Evolutionary conservation across 2,888 invertebrate species (phyloP).

Genomic region (Caenorhabditis japonica): DNA sequence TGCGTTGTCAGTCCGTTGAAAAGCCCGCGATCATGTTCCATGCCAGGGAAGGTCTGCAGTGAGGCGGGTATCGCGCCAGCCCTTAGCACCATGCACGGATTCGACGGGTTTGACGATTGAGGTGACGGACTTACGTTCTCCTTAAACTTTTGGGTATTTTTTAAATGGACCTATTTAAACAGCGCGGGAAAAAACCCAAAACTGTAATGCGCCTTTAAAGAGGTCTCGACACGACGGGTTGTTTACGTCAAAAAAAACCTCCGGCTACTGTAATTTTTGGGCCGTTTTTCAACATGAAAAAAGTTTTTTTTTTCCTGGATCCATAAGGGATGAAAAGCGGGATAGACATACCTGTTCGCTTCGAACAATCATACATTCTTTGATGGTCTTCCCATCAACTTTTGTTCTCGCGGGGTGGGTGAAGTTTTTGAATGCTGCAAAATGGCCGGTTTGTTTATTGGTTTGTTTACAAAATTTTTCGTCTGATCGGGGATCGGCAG

Average conservation of each 20-base stretch:
- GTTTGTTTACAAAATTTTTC: constrained; percentile 20
- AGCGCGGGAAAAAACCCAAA: too few species aligned
- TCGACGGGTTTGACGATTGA: constrained; percentile 21
- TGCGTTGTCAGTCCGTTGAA: constrained; percentile 20
- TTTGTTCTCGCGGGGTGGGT: not conserved
- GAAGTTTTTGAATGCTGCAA: constrained; percentile 14
- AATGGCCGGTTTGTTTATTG: too few species aligned
- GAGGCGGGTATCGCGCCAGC: constrained; percentile 28
- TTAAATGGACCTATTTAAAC: too few species aligned
- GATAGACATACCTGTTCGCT: constrained; percentile 26
- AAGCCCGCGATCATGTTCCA: constrained; percentile 46
- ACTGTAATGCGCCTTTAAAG: too few species aligned
- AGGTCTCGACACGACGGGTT: too few species aligned
- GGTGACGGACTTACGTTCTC: constrained; percentile 29
- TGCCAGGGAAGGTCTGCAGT: constrained; percentile 31
- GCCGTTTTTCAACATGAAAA: too few species aligned
- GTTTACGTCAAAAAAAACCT: too few species aligned
- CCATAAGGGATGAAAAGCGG: not conserved
- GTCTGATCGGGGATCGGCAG: not conserved
- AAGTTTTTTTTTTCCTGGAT: too few species aligned
- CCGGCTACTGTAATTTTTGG: too few species aligned
- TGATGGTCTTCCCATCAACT: constrained; percentile 53
- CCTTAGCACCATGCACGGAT: constrained; percentile 39
- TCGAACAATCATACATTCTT: constrained; percentile 50
- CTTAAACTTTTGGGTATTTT: constrained; percentile 14